Base-by-base conservation (phyloP, 35 echinoderm and acorn worm genomes). In the Ophioderma brevispina region DNA sequence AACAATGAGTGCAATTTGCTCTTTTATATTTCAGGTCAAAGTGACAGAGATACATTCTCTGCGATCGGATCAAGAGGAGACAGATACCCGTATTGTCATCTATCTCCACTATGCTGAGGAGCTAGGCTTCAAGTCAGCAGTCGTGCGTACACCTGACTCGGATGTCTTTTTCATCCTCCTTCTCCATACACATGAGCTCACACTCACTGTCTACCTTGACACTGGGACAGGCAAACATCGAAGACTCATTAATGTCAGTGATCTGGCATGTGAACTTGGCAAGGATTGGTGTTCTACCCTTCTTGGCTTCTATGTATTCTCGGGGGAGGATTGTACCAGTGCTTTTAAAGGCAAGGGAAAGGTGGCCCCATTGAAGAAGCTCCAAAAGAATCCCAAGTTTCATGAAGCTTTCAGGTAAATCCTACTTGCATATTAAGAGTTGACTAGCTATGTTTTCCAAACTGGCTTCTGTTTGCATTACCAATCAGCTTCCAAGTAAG, bases 311-410 rank as follows among this genome's bases (percentile, higher is more conserved):
- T 90, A 90, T 37, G 83, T 94, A 35, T 94, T 94, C 38, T 79
- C 86, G 28, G 86, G 88, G 78, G 87, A 91, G 63, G 92, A 94
- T 64, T 17, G 33, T 6, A 91, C 88, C 11, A 94, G 92, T 90
- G 80, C 92, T 14, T 94, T 94, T 55, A 94, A 94, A 37, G 87
- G 92, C 1, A 85, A 94, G 88, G 92, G 92, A 13, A 94, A 90
- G 70, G 81, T 91, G 15, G 92, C 59, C 31, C 92, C 88, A 2
- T 38, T 94, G 55, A 94, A 86, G 78, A 91, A 94, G 79, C 55
- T 94, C 19, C 78, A 94, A 70, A 94, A 46, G 14, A 35, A 91
- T 82, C 92, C 86, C 38, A 93, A 82, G 41, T 93, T 32, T 39
- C 91, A 93, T 6, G 32, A 59, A 43, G 81, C 76, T 32, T 92